Evolutionary conservation across 1,140 invertebrate genomes (phyloP).

Genomic region (Drosophila leontia): DNA sequence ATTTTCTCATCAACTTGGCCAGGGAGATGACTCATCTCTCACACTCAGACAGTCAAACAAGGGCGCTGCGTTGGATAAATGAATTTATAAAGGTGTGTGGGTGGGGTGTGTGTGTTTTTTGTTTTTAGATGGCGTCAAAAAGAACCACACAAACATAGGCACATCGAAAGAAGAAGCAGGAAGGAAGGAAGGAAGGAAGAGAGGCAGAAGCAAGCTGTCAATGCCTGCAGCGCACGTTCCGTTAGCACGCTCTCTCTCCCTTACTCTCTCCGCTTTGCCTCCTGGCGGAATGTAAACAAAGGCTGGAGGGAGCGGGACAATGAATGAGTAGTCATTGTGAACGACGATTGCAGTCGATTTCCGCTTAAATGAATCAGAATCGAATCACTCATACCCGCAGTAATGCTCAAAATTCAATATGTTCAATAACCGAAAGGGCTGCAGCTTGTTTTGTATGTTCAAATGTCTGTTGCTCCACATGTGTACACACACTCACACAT

Average conservation of each 20-base stretch:
- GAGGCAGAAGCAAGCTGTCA: constrained; percentile 26
- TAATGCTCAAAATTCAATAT: constrained; percentile 22
- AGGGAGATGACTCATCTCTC: constrained; percentile 47
- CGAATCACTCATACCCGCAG: constrained; percentile 21
- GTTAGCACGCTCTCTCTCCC: constrained; percentile 25
- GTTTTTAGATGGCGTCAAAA: constrained; percentile 44
- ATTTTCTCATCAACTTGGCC: constrained; percentile 52
- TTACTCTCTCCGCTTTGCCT: not conserved
- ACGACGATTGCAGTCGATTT: constrained; percentile 14
- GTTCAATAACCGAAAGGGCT: constrained; percentile 25
- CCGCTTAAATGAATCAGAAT: constrained; percentile 39
- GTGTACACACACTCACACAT: constrained; percentile 23
- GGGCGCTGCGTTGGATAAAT: constrained; percentile 17
- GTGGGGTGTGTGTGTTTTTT: constrained; percentile 31
- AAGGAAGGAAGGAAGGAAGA: constrained; percentile 26
- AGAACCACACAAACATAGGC: constrained; percentile 3
- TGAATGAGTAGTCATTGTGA: constrained; percentile 35
- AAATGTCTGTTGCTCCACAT: constrained; percentile 1
- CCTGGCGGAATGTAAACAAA: constrained; percentile 51
- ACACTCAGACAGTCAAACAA: constrained; percentile 20
- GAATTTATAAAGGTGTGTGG: constrained; percentile 33
- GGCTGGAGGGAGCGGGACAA: constrained; percentile 13
- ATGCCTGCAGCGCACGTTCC: constrained; percentile 34
- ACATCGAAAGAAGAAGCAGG: constrained; percentile 1
- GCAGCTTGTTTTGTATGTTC: constrained; percentile 18